Base-by-base conservation (phyloP, 1,140 invertebrate species). In the Papilio xuthus region DNA sequence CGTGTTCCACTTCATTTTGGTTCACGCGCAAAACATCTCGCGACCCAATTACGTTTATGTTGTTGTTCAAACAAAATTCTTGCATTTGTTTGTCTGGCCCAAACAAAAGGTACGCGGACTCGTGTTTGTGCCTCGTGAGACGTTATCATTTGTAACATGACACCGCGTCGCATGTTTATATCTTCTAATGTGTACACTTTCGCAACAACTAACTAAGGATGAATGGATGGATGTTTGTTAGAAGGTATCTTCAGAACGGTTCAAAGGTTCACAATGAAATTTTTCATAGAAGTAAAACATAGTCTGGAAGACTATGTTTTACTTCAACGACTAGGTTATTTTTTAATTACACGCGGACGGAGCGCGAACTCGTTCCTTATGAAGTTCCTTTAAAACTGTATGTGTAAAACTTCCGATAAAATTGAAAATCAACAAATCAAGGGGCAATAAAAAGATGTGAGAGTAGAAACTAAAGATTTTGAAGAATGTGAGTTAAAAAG, bases 101-200 rank as follows among this genome's bases (percentile, higher is more conserved):
- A 87, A 88, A 86, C 85, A 86, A 82, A 84, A 83, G 81, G 81
- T 80, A 56, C 73, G 79, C 82, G 74, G 80, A 80, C 79, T 81
- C 76, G 53, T 81, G 78, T 86, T 82, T 84, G 81, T 78, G 82
- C 83, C 81, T 83, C 78, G 83, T 86, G 84, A 88, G 87, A 89
- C 86, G 85, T 90, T 92, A 92, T 92, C 91, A 92, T 86, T 83
- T 88, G 90, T 92, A 90, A 89, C 86, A 83, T 83, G 88, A 91
- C 87, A 88, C 82, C 83, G 82, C 85, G 86, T 82, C 91, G 87
- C 85, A 89, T 67, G 60, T 67, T 12, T 92, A 92, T 91, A 92
- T 92, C 87, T 81, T 88, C 78, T 84, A 86, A 89, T 89, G 84
- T 87, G 85, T 75, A 80, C 83, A 83, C 83, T 92, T 92, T 87